Percentiles rank a stretch among this genome's conserved stretches.
Conservation (phyloP, 2,797 vertebrate genomes). For the Acipenser oxyrinchus region DNA sequence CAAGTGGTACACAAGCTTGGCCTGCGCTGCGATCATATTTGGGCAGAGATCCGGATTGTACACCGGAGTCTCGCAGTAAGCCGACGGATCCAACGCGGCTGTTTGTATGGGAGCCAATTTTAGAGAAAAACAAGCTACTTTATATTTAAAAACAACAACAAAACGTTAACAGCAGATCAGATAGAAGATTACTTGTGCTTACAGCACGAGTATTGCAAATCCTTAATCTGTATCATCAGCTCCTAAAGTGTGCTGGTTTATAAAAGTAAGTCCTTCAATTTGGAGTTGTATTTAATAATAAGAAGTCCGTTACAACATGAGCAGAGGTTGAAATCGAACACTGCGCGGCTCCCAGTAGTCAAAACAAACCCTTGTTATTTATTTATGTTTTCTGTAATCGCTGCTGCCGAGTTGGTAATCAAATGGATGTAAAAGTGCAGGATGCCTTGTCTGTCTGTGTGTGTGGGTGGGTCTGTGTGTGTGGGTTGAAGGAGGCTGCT, state of each 20-base stretch:
- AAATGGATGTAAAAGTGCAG: slow-evolving; percentile 62
- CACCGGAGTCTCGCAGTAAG: slow-evolving; percentile 87
- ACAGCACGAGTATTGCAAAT: slow-evolving; percentile 44
- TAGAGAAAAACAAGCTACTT: slow-evolving; percentile 64
- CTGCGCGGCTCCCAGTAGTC: slow-evolving; percentile 52
- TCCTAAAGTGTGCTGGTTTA: slow-evolving; percentile 34
- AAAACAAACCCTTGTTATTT: slow-evolving; percentile 48
- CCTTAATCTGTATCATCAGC: slow-evolving; percentile 38
- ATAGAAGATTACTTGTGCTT: slow-evolving; percentile 40
- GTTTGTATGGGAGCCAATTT: slow-evolving; percentile 98
- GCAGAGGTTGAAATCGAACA: slow-evolving; percentile 50
- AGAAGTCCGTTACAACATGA: slow-evolving; percentile 49
- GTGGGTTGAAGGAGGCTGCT: slow-evolving; percentile 60
- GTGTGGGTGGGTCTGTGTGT: neutral
- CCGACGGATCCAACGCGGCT: slow-evolving; percentile 93
- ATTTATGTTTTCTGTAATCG: slow-evolving; percentile 52
- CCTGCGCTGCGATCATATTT: slow-evolving; percentile 86
- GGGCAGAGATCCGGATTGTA: slow-evolving; percentile 90
- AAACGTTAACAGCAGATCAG: slow-evolving; percentile 33
- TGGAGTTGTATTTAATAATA: slow-evolving; percentile 28
- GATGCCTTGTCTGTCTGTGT: slow-evolving; percentile 34
- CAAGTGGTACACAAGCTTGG: slow-evolving; percentile 81
- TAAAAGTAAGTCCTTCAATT: slow-evolving; percentile 37
- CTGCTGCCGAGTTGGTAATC: slow-evolving; percentile 54
- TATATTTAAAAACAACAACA: slow-evolving; percentile 40